Evolutionary conservation across 2,113 vertebrate species (phyloP), one percentile per base, ranked within the genome.

Genomic region (Marcusenius ussheri): DNA sequence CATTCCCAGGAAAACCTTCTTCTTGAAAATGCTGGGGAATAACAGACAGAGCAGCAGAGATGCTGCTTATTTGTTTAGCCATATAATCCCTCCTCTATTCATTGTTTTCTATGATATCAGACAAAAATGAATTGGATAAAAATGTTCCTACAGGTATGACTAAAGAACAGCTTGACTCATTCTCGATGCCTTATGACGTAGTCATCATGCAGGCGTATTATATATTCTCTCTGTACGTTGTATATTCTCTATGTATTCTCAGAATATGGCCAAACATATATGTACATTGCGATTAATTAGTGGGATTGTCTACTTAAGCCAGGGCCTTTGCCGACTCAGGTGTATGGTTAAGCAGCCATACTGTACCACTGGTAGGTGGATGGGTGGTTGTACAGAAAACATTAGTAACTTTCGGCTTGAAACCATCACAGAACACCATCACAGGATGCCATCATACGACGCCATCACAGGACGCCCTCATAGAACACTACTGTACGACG

Each of bases 401-500:
- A 3, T 9, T n/a, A n/a, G 56, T n/a, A 24, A 58, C 56, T 58
- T 58, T 58, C 56, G n/a, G 21, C 7, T 8, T n/a, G 56, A n/a
- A 58, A 58, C 56, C 2, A n/a, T 58, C 21, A 58, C 21, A n/a
- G 56, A n/a, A 58, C 21, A 24, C 19, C 0, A 21, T 58, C 19
- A 58, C 5, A 58, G 53, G 53, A 56, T 24, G 53, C 53, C 53
- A 56, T 56, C 19, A 21, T 7, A 56, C 0, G 19, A 56, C 0
- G 5, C 5, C 21, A 24, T 58, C 6, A 24, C 15, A 19, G 50
- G 15, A 17, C 13, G 1, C 1, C 50, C 6, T 58, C 21, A 9
- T 1, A n/a, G 56, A 51, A 1, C 3, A 0, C 15, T 15, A 53
- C 15, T 53, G 50, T 6, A 56, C 0, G 19, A 58, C 0, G 5